Evolutionary conservation across 2,888 invertebrate species (phyloP).

Genomic region (Yponomeuta malinellus): DNA sequence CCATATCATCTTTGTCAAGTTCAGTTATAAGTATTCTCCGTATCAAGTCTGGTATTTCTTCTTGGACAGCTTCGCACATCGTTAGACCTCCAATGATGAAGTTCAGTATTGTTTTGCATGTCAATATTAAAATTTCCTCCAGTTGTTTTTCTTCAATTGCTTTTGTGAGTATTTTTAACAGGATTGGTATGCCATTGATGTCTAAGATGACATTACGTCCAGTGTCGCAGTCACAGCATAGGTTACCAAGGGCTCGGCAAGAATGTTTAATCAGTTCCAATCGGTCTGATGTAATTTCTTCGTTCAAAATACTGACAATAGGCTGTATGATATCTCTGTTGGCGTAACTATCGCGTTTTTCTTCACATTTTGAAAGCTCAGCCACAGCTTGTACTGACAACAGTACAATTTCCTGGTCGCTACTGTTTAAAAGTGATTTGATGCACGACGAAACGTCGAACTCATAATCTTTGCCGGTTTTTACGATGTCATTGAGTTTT

Average conservation of each 20-base stretch:
- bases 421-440: slow-evolving; percentile 54
- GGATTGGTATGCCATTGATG: slow-evolving; percentile 63
- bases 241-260: slow-evolving; percentile 90
- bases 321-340: slow-evolving; percentile 75
- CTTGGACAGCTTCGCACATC: slow-evolving; percentile 76
- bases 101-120: slow-evolving; percentile 86
- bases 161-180: slow-evolving; percentile 55
- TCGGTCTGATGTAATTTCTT: slow-evolving; percentile 46
- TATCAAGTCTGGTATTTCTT: slow-evolving; percentile 69
- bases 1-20: slow-evolving; percentile 64
- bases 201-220: slow-evolving; percentile 72
- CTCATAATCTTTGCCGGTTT: slow-evolving; percentile 60
- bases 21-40: slow-evolving; percentile 68
- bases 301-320: slow-evolving; percentile 72
- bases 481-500: slow-evolving; percentile 63
- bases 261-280: slow-evolving; percentile 81
- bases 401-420: slow-evolving; percentile 68
- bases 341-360: slow-evolving; percentile 83
- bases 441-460: slow-evolving; percentile 62
- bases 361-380: slow-evolving; percentile 86
- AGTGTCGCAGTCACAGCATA: slow-evolving; percentile 90
- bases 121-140: slow-evolving; percentile 77
- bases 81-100: slow-evolving; percentile 84
- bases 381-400: slow-evolving; percentile 83
- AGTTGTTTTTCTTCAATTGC: slow-evolving; percentile 42